Conservation (phyloP, 2,888 invertebrate genomes). For the Pachliopta kotzebuea region DNA sequence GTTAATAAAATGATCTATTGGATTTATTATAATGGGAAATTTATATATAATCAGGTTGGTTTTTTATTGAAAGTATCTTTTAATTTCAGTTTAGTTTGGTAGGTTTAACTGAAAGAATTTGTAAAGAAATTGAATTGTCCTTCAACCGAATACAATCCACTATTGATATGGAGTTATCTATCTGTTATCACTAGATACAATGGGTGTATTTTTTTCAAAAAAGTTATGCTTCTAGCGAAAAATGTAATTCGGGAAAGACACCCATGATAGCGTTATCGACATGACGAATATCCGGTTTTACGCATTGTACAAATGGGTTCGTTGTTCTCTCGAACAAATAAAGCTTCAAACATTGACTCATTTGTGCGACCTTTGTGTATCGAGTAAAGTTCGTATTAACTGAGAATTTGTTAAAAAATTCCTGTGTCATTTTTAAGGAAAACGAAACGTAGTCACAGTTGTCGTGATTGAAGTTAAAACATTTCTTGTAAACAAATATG, state of each 20-base stretch:
- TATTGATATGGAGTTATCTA: constrained; percentile 13
- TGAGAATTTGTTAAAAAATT: constrained; percentile 12
- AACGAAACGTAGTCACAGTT: constrained; percentile 10
- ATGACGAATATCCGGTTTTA: constrained; percentile 55
- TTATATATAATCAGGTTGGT: no score
- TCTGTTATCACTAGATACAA: constrained; percentile 18
- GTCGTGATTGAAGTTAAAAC: constrained; percentile 3
- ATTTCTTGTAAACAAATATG: constrained; percentile 2
- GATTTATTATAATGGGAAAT: no score
- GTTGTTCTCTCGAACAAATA: constrained; percentile 40
- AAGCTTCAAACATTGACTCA: constrained; percentile 34
- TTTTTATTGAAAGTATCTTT: no score
- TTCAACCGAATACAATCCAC: neutral
- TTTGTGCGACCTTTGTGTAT: constrained; percentile 15
- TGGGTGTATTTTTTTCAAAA: constrained; percentile 31
- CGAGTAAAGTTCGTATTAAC: constrained; percentile 9
- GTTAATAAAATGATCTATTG: no score
- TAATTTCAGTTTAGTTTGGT: no score
- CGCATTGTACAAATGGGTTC: constrained; percentile 36
- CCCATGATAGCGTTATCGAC: constrained; percentile 52
- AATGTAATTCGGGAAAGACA: constrained; percentile 49
- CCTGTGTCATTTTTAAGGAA: constrained; percentile 9
- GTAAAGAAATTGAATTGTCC: neutral
- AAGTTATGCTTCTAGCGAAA: constrained; percentile 35
- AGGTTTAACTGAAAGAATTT: no score